Evolutionary conservation across 2,888 invertebrate species (phyloP).

Genomic region (Thysanoteuthis rhombus): DNA sequence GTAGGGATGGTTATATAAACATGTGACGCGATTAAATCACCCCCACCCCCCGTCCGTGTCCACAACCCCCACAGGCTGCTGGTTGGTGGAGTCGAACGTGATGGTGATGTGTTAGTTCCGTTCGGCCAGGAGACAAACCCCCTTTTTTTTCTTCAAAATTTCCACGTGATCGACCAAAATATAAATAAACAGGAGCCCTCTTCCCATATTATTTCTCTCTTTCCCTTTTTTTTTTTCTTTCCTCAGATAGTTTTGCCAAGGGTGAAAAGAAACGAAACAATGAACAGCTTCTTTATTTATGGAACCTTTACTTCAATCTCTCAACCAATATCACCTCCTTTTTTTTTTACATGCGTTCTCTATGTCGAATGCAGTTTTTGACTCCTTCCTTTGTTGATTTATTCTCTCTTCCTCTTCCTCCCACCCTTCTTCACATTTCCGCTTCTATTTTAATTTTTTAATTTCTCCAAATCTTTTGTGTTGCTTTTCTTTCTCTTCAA

Average conservation of each 20-base stretch:
- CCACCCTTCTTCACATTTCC: not conserved
- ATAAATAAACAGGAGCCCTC: not conserved
- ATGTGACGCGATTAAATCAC: not conserved
- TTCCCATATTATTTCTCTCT: too few relatives aligned
- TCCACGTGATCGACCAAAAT: not conserved
- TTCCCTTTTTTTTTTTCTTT: too few relatives aligned
- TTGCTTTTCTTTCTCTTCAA: not conserved
- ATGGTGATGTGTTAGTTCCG: not conserved
- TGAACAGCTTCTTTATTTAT: too few relatives aligned
- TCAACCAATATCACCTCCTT: too few relatives aligned
- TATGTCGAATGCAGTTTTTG: not conserved
- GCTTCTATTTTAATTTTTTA: not conserved
- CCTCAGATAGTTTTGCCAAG: too few relatives aligned
- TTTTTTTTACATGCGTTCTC: too few relatives aligned
- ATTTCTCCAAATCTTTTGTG: not conserved
- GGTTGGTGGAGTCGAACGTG: not conserved
- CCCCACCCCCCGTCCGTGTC: too few relatives aligned
- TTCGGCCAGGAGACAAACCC: not conserved
- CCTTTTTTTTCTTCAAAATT: not conserved
- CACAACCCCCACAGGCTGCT: not conserved
- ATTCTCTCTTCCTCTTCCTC: too few relatives aligned
- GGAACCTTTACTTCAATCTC: too few relatives aligned
- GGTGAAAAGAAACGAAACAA: too few relatives aligned
- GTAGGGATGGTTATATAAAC: not conserved
- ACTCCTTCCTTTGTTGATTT: too few relatives aligned